Evolutionary conservation across 2,888 invertebrate species (phyloP).

Genomic region (Pachydiplax longipennis): DNA sequence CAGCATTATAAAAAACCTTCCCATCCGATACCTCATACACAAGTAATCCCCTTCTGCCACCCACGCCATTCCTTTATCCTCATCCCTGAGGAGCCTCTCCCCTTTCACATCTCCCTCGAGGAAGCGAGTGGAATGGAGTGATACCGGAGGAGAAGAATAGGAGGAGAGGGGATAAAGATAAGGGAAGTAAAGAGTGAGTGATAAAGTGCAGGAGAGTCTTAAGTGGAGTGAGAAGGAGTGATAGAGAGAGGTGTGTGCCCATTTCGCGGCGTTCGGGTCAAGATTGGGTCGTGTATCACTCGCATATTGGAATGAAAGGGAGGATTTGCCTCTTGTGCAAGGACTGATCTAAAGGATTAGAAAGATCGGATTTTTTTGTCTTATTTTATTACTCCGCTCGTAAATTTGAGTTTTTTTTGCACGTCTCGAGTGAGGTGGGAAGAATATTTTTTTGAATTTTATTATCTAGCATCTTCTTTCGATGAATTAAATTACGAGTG

Average conservation of each 20-base stretch:
- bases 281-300: slow-evolving; percentile 18
- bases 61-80: neutral
- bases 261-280: neutral
- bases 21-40: neutral
- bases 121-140: slow-evolving; percentile 18
- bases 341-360: neutral
- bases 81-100: neutral
- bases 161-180: neutral
- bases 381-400: neutral
- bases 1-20: neutral
- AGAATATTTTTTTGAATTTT: neutral
- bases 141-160: neutral
- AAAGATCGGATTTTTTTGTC: neutral
- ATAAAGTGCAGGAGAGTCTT: neutral
- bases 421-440: neutral
- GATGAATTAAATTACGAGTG: too few species aligned
- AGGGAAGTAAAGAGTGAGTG: neutral
- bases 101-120: slow-evolving; percentile 10
- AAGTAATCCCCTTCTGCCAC: neutral
- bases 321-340: neutral
- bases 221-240: neutral
- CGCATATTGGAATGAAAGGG: neutral
- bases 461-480: neutral
- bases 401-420: neutral
- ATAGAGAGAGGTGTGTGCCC: neutral